These are phyloP conservation scores for Eucidaris tribuloides DNA, from an alignment of 35 echinoderm and acorn worm genomes.

Conservation along the genomic window DNA sequence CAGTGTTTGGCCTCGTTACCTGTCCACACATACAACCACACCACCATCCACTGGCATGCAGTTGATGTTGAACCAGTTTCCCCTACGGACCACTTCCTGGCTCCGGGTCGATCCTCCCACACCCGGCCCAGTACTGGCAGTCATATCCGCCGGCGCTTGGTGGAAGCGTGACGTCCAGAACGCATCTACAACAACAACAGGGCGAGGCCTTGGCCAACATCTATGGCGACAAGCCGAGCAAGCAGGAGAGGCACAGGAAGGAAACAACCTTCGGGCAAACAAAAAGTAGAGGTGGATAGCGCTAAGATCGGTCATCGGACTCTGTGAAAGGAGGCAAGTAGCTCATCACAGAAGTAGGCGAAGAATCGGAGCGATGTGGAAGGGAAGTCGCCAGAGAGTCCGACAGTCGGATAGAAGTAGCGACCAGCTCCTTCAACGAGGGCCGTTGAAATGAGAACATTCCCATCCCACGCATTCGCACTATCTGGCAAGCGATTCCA, in stretches of 20 bases:
- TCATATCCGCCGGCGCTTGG: constrained; percentile 31
- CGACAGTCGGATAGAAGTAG: constrained; percentile 15
- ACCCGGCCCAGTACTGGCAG: constrained; percentile 29
- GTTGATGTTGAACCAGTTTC: constrained; percentile 59
- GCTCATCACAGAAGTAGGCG: background rate
- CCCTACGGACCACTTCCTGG: constrained; percentile 40
- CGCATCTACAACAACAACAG: constrained; percentile 76
- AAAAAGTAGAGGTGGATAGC: constrained; percentile 7
- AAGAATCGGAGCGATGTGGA: background rate
- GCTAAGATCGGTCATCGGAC: background rate
- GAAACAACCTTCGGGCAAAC: background rate
- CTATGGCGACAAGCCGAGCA: constrained; percentile 63
- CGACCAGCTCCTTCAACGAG: background rate
- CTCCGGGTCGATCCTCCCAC: constrained; percentile 42
- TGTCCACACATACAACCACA: constrained; percentile 76
- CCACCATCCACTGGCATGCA: constrained; percentile 69
- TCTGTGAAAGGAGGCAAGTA: background rate
- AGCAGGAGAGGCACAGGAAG: constrained; percentile 48
- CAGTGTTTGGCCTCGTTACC: constrained; percentile 51
- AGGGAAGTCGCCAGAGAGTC: background rate
- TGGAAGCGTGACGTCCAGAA: constrained; percentile 41
- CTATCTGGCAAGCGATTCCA: constrained; percentile 24
- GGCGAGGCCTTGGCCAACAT: constrained; percentile 56
- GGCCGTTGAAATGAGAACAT: background rate
- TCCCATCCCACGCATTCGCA: background rate